Evolutionary conservation across 2,888 invertebrate species (phyloP).

Genomic region (Ischnura elegans): DNA sequence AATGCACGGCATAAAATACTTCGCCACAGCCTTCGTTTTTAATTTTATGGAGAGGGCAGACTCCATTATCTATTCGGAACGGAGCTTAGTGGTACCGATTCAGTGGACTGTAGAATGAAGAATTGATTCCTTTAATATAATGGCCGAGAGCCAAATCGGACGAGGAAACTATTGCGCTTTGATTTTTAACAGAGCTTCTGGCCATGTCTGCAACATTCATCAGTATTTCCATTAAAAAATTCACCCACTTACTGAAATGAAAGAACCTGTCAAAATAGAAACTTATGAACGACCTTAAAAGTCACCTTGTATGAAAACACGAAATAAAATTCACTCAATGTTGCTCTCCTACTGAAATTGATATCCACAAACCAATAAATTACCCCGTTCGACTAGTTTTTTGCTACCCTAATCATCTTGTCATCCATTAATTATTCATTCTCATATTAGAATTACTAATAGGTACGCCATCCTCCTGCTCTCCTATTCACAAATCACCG

Average conservation of each 20-base stretch:
- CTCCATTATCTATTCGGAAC: not conserved
- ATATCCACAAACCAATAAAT: not conserved
- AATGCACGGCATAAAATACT: not conserved
- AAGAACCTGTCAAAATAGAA: not conserved
- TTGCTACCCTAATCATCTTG: not conserved
- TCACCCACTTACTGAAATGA: not conserved
- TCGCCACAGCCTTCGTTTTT: not conserved
- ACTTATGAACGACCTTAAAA: not conserved
- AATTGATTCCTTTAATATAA: not conserved
- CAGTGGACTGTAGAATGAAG: not conserved
- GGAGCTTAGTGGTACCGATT: not conserved
- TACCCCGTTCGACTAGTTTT: not conserved
- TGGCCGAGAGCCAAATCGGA: not conserved
- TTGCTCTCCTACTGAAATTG: not conserved
- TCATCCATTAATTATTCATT: conserved; percentile 20
- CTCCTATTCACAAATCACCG: not conserved
- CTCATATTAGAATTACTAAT: conserved; percentile 15
- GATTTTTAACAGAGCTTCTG: not conserved
- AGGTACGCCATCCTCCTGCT: not conserved
- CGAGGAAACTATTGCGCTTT: not conserved
- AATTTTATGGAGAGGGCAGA: not conserved
- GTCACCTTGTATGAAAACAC: too few relatives aligned
- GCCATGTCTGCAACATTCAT: not conserved
- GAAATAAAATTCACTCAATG: not conserved
- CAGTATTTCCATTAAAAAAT: not conserved